Percentiles rank a stretch among this genome's conserved stretches.
These are phyloP conservation scores for Aphidius colemani DNA, from an alignment of 2,888 invertebrate species.

Conservation along the genomic window DNA sequence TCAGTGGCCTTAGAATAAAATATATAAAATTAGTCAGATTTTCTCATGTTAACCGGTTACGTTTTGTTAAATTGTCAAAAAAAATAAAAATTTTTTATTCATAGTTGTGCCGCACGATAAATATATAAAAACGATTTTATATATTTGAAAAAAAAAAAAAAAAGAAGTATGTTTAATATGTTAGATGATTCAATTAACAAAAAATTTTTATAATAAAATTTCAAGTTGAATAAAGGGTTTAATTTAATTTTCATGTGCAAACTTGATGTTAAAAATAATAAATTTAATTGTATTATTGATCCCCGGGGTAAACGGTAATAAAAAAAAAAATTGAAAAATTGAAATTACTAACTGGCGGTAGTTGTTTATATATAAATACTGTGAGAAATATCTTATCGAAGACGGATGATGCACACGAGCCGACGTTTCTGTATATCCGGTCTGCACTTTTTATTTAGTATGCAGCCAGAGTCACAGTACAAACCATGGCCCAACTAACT, in stretches of 20 bases:
- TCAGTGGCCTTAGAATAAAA: constrained; percentile 10
- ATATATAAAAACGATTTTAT: background rate
- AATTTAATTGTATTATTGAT: too few species aligned
- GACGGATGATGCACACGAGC: constrained; percentile 21
- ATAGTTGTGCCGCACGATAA: too few species aligned
- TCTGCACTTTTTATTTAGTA: constrained; percentile 51
- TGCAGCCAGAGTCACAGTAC: constrained; percentile 50
- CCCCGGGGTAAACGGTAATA: too few species aligned
- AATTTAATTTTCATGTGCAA: too few species aligned
- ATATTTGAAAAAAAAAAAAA: background rate
- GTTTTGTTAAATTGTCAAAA: constrained; percentile 14
- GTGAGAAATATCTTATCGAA: constrained; percentile 18
- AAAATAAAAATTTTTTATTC: background rate
- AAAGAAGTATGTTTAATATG: too few species aligned
- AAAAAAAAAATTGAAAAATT: constrained; percentile 2
- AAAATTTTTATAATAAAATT: too few species aligned
- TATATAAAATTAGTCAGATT: constrained; percentile 12
- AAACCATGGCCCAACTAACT: constrained; percentile 15
- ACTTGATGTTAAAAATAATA: background rate
- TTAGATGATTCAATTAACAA: too few species aligned
- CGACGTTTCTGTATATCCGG: constrained; percentile 56
- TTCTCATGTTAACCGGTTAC: constrained; percentile 25
- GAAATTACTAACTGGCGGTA: background rate
- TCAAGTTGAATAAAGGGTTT: background rate
- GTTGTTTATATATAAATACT: constrained; percentile 7